Evolutionary conservation across 1,140 invertebrate genomes (phyloP).

Genomic region (Physella acuta): DNA sequence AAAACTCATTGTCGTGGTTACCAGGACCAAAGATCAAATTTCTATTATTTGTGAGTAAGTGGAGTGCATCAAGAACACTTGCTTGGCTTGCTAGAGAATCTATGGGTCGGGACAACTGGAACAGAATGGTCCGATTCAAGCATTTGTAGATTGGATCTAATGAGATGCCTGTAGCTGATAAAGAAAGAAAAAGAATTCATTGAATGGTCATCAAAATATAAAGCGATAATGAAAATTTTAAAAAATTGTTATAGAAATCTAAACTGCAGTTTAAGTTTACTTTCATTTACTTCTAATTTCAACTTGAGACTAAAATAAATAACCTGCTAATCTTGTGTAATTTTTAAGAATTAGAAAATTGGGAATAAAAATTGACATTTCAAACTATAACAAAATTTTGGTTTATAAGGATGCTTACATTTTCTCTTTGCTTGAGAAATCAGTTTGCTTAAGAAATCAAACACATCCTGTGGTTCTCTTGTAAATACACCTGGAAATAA

Average conservation of each 20-base stretch:
- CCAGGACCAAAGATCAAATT: slow-evolving; percentile 89
- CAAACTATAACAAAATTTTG: slow-evolving; percentile 5
- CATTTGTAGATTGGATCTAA: slow-evolving; percentile 86
- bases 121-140: slow-evolving; percentile 90
- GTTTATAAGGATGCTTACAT: slow-evolving; percentile 43
- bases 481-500: slow-evolving; percentile 49
- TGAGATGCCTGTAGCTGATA: slow-evolving; percentile 58
- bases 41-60: slow-evolving; percentile 82
- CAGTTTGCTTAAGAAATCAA: slow-evolving; percentile 91
- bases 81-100: slow-evolving; percentile 82
- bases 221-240: too few species aligned
- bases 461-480: slow-evolving; percentile 90
- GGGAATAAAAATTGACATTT: too few species aligned
- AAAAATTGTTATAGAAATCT: too few species aligned
- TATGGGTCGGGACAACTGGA: slow-evolving; percentile 85
- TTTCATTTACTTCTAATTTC: too few species aligned
- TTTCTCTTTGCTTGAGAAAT: slow-evolving; percentile 67
- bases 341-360: too few species aligned
- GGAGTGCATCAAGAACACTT: slow-evolving; percentile 86
- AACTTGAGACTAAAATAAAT: too few species aligned
- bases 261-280: too few species aligned
- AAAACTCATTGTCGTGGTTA: slow-evolving; percentile 93
- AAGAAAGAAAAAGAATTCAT: background rate
- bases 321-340: too few species aligned
- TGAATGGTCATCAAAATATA: too few species aligned